Conservation (phyloP, 2,113 vertebrate species). For the Pitta sordida region DNA sequence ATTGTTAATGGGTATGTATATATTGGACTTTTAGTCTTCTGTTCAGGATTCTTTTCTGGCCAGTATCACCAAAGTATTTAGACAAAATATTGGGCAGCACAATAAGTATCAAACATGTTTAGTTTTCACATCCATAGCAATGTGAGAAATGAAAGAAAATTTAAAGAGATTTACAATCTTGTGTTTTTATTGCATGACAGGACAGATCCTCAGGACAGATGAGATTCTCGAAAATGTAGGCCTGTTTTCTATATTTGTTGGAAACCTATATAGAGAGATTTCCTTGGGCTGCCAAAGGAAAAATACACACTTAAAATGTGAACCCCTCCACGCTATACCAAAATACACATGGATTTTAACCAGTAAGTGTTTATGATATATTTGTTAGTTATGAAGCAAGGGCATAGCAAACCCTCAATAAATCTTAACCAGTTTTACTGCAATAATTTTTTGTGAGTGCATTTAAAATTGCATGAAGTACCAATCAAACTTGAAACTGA, state of each 20-base stretch:
- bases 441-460: not conserved
- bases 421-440: not conserved
- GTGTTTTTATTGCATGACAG: not conserved
- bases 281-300: not conserved
- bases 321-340: not conserved
- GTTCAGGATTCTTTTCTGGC: not conserved
- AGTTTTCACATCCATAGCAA: not conserved
- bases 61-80: conserved; percentile 28
- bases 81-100: not conserved
- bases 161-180: not conserved
- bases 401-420: not conserved
- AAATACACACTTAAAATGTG: not conserved
- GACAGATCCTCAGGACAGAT: not conserved
- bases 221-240: conserved; percentile 22
- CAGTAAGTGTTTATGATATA: not conserved
- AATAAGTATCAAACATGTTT: not conserved
- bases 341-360: not conserved
- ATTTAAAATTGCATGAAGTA: not conserved
- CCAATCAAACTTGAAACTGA: not conserved
- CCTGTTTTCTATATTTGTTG: conserved; percentile 4
- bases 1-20: not conserved
- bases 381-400: not conserved
- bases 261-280: not conserved
- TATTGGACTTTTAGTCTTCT: not conserved
- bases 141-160: not conserved